Evolutionary conservation across 1,140 invertebrate genomes (phyloP), one percentile per base, ranked within the genome.

Genomic region (Plodia interpunctella): DNA sequence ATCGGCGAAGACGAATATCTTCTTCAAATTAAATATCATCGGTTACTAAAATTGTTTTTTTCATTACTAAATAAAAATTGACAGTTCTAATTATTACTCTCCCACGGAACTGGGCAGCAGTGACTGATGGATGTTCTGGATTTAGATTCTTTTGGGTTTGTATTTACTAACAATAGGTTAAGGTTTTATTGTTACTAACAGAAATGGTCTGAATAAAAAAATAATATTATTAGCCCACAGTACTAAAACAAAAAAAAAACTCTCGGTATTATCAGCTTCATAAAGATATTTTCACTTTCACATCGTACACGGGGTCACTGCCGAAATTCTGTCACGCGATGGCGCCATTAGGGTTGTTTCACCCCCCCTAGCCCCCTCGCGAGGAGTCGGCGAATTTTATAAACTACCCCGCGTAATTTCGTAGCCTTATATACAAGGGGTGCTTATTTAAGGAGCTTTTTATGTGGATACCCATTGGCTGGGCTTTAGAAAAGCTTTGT

Each of bases 271-370:
- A 79, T 52, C 82, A 81, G 56, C 86, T 82, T 80, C 61, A 65
- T 64, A 76, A 55, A 80, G 67, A 78, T 87, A 83, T 82, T 87
- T 88, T 88, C 86, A 88, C 83, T 88, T 87, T 88, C 83, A 81
- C 74, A 72, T 74, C 66, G 64, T 64, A 74, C 76, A 66, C 76
- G 74, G 80, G 86, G 86, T 86, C 86, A 88, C 78, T 88, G 82
- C 78, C 86, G 82, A 88, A 88, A 88, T 87, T 82, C 76, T 80
- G 84, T 87, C 86, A 88, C 86, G 86, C 86, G 70, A 88, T 86
- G 65, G 74, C 65, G 74, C 85, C 80, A 88, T 88, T 85, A 88
- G 74, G 83, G 80, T 84, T 76, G 82, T 80, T 80, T 53, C 10
- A n/a, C 51, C 72, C 55, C 62, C 15, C 52, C 50, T 55, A 30